Evolutionary conservation across 2,888 invertebrate species (phyloP), one percentile per base, ranked within the genome.

Genomic region (Agonum fuliginosum): DNA sequence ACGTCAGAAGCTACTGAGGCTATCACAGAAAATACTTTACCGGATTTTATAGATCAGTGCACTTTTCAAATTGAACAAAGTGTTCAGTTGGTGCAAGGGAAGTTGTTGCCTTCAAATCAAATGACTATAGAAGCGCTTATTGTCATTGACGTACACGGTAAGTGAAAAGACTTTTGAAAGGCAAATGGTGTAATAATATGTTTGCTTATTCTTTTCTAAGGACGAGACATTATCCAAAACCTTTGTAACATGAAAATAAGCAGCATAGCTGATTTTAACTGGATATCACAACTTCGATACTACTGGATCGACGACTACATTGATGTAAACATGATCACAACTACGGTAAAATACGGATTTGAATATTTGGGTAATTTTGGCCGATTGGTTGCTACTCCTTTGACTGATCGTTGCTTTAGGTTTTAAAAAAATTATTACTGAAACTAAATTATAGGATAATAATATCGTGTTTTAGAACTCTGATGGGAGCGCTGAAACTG

Each of bases 391-490:
- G 96, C 97, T 77, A 98, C 98, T 3, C 97, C 97, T 0, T 89
- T 97, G 54, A 98, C 97, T 0, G 97, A 98, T 85, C 90, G 97
- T 79, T 98, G 97, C 87, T 96, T 93, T 87, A 92, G 95, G 95
- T 94, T 5, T 24, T n/a, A n/a, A n/a, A n/a, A n/a, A n/a, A n/a
- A n/a, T n/a, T n/a, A n/a, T n/a, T n/a, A n/a, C n/a, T n/a, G n/a
- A n/a, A n/a, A n/a, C n/a, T n/a, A n/a, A n/a, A n/a, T n/a, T n/a
- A n/a, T n/a, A n/a, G n/a, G n/a, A n/a, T n/a, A n/a, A n/a, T n/a
- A n/a, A n/a, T n/a, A n/a, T n/a, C n/a, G n/a, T n/a, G n/a, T n/a
- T n/a, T 83, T 82, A 95, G 97, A 84, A 97, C 97, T 0, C 87
- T 98, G 79, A 97, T 97, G 96, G 96, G 97, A 73, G 97, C 98